These are phyloP conservation scores for Mimas tiliae DNA, from an alignment of 2,888 invertebrate species.

Conservation along the genomic window DNA sequence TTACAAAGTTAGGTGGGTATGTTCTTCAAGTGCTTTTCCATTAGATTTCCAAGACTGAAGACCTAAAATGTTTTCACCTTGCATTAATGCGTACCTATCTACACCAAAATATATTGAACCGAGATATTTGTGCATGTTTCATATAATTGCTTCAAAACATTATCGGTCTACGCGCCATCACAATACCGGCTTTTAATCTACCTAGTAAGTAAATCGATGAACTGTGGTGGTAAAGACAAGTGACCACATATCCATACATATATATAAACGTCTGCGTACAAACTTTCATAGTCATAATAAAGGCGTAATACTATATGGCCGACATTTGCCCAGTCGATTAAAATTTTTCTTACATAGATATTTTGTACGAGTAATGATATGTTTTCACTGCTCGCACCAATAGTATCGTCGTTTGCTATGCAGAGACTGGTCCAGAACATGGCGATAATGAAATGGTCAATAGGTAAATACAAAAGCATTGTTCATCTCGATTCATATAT, in stretches of 20 bases:
- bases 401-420: neutral
- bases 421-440: neutral
- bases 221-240: neutral
- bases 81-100: too few relatives aligned
- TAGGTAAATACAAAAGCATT: neutral
- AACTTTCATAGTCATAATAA: neutral
- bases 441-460: neutral
- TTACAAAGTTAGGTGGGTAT: too few relatives aligned
- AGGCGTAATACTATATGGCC: neutral
- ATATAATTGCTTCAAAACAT: neutral
- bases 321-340: neutral
- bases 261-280: neutral
- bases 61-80: too few relatives aligned
- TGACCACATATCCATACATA: neutral
- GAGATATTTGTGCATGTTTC: too few relatives aligned
- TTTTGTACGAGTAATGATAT: conserved; percentile 7
- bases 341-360: neutral
- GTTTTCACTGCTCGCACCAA: neutral
- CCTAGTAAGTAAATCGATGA: neutral
- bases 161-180: neutral
- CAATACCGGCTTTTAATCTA: neutral
- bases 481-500: neutral
- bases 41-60: too few relatives aligned
- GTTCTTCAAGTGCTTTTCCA: too few relatives aligned
- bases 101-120: too few relatives aligned